Base-by-base conservation (phyloP, 1,140 invertebrate species). In the Scylla paramamosain region DNA sequence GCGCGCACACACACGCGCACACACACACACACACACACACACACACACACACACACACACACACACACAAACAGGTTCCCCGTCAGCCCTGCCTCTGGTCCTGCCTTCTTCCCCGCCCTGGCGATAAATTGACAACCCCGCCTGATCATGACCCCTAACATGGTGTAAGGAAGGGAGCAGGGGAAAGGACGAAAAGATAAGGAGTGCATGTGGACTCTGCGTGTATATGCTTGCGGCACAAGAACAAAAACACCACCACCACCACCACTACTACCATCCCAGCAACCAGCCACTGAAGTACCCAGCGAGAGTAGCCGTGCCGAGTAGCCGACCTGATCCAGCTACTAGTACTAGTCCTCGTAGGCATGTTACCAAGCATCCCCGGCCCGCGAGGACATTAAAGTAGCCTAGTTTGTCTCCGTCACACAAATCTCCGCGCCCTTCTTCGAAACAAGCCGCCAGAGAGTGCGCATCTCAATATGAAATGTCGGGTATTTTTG, bases 181-280 rank as follows among this genome's bases (percentile, higher is more conserved):
- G n/a, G 67, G 67, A 77, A 77, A 77, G 67, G 67, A 77, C 67
- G 67, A n/a, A 77, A 77, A 77, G 67, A 77, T 77, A 77, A 77
- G 67, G n/a, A n/a, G 67, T 77, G n/a, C 67, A 77, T 77, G 67
- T 77, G 67, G 67, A 77, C 67, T n/a, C 67, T 77, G n/a, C 67
- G 67, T 77, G 67, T 77, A 77, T 20, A 77, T 77, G 67, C 67
- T 77, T 20, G 67, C 67, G 67, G 67, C 67, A n/a, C 67, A 77
- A 16, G 67, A 77, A 77, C 67, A 77, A 77, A 77, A 77, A 77
- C 67, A 77, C 67, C 25, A 25, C 20, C 8, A n/a, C n/a, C 67
- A 77, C n/a, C 67, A n/a, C 67, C 25, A 77, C 25, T 20, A 77
- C 67, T 8, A 77, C 20, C 52, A 59, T 20, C 52, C 10, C 52